A percentile compares a stretch with the other conserved stretches of the same genome.
phyloP scores from a whole-genome alignment of 2,113 vertebrate genomes.

The Nesogale talazaci region DNA sequence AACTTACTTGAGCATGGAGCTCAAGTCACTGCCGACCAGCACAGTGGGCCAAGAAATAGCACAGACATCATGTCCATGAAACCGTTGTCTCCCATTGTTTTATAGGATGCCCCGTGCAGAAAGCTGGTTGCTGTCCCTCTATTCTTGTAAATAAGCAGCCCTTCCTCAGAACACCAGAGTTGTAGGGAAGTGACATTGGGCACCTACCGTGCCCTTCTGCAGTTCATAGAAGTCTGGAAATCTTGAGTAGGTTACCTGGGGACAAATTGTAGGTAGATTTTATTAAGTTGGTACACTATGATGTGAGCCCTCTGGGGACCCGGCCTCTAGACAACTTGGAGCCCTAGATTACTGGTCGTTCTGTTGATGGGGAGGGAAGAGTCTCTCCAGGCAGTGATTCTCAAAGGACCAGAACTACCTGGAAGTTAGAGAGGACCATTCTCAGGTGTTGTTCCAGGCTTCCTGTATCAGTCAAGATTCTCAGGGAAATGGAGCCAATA shows the following conservation, averaged over 20 bases:
- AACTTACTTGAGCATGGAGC: constrained; percentile 62
- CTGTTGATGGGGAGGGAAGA: neutral
- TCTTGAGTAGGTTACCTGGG: neutral
- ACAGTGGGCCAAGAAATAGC: neutral
- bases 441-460: accelerated
- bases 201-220: neutral
- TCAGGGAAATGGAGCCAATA: neutral
- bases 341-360: neutral
- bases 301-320: accelerated
- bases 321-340: neutral
- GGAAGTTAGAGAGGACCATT: neutral
- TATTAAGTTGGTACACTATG: accelerated
- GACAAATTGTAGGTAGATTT: too few species aligned
- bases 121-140: too few species aligned
- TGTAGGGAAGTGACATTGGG: accelerated
- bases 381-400: accelerated
- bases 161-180: neutral
- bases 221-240: neutral
- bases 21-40: constrained; percentile 14
- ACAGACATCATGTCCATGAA: accelerated
- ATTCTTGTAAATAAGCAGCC: neutral
- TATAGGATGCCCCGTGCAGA: neutral
- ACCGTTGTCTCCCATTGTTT: constrained; percentile 33
- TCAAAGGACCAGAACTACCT: neutral
- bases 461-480: neutral